Conservation (phyloP, 2,888 invertebrate genomes). For the Mactromeris polynyma region DNA sequence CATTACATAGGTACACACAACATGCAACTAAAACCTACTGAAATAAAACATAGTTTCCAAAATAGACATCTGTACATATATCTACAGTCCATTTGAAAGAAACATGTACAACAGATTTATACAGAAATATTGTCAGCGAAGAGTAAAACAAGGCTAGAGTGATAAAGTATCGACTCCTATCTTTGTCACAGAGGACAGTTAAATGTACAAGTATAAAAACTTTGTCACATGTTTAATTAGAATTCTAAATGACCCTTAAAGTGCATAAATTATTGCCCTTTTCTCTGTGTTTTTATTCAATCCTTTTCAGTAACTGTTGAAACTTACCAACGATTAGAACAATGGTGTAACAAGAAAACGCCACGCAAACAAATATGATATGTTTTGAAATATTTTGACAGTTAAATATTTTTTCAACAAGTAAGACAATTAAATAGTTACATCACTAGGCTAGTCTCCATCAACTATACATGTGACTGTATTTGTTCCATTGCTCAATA, state of each 20-base stretch:
- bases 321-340: background rate
- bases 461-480: background rate
- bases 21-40: constrained; percentile 19
- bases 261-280: background rate
- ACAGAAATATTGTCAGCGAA: background rate
- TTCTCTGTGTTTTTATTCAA: background rate
- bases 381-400: background rate
- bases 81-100: background rate
- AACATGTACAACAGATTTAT: constrained; percentile 13
- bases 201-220: background rate
- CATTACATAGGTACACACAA: constrained; percentile 8
- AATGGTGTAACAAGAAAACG: background rate
- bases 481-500: background rate
- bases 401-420: background rate
- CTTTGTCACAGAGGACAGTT: background rate
- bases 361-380: background rate
- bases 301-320: background rate
- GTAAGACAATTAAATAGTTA: background rate
- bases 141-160: background rate
- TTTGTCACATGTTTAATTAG: background rate
- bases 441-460: background rate
- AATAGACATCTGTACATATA: background rate
- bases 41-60: background rate
- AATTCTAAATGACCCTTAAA: background rate
- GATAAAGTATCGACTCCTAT: background rate